Conservation (phyloP, 2,797 vertebrate genomes). For the Lagorchestes hirsutus region DNA sequence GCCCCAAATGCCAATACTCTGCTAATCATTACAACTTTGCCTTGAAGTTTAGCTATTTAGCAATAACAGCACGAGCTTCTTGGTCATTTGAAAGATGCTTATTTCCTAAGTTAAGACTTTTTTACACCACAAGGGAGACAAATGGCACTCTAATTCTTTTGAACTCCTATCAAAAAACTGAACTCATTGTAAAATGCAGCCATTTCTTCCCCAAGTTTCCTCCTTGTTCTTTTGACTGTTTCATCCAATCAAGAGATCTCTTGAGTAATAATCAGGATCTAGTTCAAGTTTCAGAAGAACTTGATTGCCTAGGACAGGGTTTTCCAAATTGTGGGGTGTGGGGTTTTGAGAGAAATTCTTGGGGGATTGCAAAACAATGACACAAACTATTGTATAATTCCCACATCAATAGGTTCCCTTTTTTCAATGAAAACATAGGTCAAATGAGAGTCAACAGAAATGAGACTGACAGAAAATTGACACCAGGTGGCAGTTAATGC, state of each 20-base stretch:
- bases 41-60: background rate
- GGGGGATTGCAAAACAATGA: constrained; percentile 1
- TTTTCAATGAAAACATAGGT: background rate
- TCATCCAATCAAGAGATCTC: background rate
- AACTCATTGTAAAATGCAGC: background rate
- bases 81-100: background rate
- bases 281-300: background rate
- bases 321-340: background rate
- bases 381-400: background rate
- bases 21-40: background rate
- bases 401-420: constrained; percentile 4
- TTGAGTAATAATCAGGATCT: background rate
- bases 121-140: background rate
- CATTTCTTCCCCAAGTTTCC: background rate
- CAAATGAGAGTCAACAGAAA: background rate
- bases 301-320: background rate
- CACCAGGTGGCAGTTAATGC: constrained; percentile 4
- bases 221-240: background rate
- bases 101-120: background rate
- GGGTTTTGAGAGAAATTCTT: background rate
- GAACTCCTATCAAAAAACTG: background rate
- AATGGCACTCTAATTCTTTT: background rate
- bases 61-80: background rate
- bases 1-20: background rate
- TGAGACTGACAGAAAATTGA: background rate